Conservation (phyloP, 2,113 vertebrate species). For the Zosterops lateralis region DNA sequence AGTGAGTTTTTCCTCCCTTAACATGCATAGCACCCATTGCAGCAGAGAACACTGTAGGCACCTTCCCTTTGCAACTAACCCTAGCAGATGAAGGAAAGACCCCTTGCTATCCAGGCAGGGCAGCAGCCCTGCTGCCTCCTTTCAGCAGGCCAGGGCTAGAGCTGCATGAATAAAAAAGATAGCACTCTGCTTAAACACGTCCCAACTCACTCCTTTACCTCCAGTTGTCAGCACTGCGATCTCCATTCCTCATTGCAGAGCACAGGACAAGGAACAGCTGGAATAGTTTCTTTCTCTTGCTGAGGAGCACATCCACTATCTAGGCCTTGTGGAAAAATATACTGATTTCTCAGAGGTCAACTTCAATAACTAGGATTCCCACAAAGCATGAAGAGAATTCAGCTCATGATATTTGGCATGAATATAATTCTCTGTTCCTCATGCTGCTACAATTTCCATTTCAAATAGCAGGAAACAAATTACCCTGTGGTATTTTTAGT, state of each 20-base stretch:
- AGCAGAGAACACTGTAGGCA: not conserved
- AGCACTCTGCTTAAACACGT: not conserved
- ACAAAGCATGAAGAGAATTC: constrained; percentile 36
- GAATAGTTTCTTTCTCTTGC: not conserved
- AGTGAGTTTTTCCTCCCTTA: not conserved
- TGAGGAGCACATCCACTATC: not conserved
- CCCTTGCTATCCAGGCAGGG: not conserved
- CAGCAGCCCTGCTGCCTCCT: not conserved
- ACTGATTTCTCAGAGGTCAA: constrained; percentile 28
- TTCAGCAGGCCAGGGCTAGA: not conserved
- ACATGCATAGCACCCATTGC: not conserved
- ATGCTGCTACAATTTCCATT: constrained; percentile 53
- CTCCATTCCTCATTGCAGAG: not conserved
- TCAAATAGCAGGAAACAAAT: constrained; percentile 59
- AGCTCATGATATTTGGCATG: constrained; percentile 44
- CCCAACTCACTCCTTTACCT: not conserved
- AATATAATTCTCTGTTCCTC: constrained; percentile 40
- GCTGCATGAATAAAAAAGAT: not conserved
- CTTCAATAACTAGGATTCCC: constrained; percentile 40
- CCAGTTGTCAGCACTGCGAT: not conserved
- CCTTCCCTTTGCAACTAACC: not conserved
- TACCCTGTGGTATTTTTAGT: constrained; percentile 35
- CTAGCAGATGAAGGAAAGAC: not conserved
- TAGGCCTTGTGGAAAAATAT: constrained; percentile 22
- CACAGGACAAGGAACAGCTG: not conserved